A percentile compares a stretch with the other conserved stretches of the same genome.
These are phyloP conservation scores for Vanacampus margaritifer DNA, from an alignment of 2,113 vertebrate species.

Conservation along the genomic window DNA sequence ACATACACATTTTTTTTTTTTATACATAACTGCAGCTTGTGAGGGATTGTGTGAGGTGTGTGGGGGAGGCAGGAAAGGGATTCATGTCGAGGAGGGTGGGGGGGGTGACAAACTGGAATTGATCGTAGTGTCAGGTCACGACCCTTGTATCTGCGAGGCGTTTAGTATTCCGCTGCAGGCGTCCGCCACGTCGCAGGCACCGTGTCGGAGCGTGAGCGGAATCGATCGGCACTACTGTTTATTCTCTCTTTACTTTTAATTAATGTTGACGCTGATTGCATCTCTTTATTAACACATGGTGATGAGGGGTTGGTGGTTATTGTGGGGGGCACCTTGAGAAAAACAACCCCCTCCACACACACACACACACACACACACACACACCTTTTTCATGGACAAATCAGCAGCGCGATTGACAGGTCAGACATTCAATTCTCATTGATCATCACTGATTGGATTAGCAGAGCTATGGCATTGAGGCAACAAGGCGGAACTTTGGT, in stretches of 20 bases:
- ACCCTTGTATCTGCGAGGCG: constrained; percentile 55
- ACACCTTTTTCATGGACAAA: background rate
- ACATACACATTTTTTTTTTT: background rate
- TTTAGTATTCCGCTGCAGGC: constrained; percentile 60
- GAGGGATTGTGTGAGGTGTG: background rate
- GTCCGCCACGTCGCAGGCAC: constrained; percentile 39
- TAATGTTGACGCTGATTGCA: constrained; percentile 14
- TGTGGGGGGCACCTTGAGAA: constrained; percentile 7
- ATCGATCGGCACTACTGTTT: constrained; percentile 42
- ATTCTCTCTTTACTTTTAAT: constrained; percentile 13
- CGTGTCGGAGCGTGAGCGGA: constrained; percentile 42
- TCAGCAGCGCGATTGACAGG: background rate
- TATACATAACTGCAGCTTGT: constrained; percentile 40
- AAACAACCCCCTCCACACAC: background rate
- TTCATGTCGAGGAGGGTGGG: background rate
- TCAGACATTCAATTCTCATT: constrained; percentile 1
- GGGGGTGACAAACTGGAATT: constrained; percentile 67
- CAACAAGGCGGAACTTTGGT: background rate
- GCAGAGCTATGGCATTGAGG: background rate
- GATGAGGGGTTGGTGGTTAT: background rate
- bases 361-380: background rate
- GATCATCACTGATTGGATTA: constrained; percentile 7
- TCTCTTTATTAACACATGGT: constrained; percentile 8
- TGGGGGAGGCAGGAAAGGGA: background rate
- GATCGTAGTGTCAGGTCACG: constrained; percentile 63